Conservation (phyloP, 1,140 invertebrate genomes). For the Pissodes strobi region DNA sequence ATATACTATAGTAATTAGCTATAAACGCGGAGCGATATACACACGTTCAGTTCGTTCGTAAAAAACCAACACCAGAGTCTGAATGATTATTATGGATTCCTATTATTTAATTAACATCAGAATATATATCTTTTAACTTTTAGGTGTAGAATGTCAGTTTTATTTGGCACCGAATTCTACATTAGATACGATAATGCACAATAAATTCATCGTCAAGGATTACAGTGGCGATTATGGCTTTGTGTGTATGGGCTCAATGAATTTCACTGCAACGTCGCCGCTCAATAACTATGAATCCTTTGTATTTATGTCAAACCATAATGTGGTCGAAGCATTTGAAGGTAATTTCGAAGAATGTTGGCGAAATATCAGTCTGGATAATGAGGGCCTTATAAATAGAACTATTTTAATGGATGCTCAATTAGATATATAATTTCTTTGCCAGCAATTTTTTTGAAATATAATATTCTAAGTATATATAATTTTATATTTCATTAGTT, state of each 20-base stretch:
- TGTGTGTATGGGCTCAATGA: conserved; percentile 42
- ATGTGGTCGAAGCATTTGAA: conserved; percentile 36
- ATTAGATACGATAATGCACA: conserved; percentile 18
- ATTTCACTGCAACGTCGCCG: conserved; percentile 34
- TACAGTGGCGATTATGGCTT: conserved; percentile 27
- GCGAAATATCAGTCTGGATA: conserved; percentile 38
- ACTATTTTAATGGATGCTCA: conserved; percentile 33
- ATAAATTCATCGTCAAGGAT: conserved; percentile 47
- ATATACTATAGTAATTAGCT: too few species aligned
- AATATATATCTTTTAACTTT: not conserved
- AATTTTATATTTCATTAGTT: too few species aligned
- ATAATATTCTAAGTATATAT: too few species aligned
- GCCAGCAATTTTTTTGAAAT: too few species aligned
- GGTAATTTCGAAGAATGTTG: conserved; percentile 41
- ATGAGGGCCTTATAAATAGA: conserved; percentile 41
- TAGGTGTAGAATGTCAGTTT: conserved; percentile 19
- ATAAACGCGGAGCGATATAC: too few species aligned
- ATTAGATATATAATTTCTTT: conserved; percentile 23
- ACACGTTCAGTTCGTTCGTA: too few species aligned
- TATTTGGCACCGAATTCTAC: not conserved
- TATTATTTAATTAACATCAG: too few species aligned
- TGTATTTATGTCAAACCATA: conserved; percentile 36
- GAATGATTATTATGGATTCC: too few species aligned
- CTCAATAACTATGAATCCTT: conserved; percentile 44
- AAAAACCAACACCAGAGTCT: too few species aligned